Conservation (phyloP, 2,888 invertebrate species). For the Drosophila ochracea region DNA sequence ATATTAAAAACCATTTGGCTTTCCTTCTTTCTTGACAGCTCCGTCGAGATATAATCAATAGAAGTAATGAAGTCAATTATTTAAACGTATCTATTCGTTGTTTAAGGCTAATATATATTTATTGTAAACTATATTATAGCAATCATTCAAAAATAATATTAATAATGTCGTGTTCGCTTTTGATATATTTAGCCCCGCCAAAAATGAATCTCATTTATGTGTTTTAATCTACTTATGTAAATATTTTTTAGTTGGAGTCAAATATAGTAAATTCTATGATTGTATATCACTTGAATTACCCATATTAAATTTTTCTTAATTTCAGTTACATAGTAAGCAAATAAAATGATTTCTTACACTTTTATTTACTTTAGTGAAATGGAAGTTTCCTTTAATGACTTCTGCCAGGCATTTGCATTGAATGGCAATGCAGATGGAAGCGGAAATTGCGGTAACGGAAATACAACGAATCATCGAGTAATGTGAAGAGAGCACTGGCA, state of each 20-base stretch:
- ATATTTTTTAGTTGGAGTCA: neutral
- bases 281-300: neutral
- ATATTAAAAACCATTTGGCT: neutral
- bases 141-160: neutral
- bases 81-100: neutral
- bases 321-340: neutral
- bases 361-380: constrained; percentile 2
- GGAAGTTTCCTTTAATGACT: constrained; percentile 36
- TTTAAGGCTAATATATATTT: neutral
- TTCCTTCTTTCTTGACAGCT: neutral
- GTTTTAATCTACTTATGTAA: no score
- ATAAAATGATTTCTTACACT: neutral
- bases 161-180: neutral
- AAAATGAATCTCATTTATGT: no score
- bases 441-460: constrained; percentile 61
- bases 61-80: neutral
- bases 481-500: constrained; percentile 34
- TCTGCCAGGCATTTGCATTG: constrained; percentile 8
- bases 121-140: neutral
- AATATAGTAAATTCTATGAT: neutral
- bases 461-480: constrained; percentile 40
- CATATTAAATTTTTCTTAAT: neutral
- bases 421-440: constrained; percentile 19
- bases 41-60: neutral
- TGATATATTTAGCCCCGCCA: no score